A percentile compares a stretch with the other conserved stretches of the same genome.
Conservation (phyloP, 2,797 vertebrate genomes). For the Spatula versicolor region DNA sequence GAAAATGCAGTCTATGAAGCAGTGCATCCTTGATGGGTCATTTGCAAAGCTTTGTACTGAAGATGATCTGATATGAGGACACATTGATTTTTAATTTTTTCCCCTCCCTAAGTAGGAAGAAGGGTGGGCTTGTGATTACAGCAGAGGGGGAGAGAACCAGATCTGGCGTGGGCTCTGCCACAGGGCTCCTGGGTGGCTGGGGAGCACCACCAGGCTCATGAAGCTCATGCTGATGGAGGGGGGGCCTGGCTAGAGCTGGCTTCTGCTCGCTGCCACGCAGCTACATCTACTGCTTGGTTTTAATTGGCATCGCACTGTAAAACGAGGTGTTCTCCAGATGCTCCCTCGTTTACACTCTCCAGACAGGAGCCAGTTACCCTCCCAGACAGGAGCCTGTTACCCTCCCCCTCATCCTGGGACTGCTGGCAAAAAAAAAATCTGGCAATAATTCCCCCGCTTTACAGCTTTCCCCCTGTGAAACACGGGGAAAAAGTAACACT, state of each 20-base stretch:
- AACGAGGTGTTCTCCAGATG: conserved; percentile 44
- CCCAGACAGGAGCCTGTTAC: conserved; percentile 34
- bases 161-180: not conserved
- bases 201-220: not conserved
- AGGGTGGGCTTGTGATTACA: not conserved
- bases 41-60: conserved; percentile 8
- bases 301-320: not conserved
- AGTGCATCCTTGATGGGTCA: not conserved
- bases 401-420: conserved; percentile 28
- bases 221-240: not conserved
- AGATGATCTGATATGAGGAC: not conserved
- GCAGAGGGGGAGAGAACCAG: fast-evolving
- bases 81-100: not conserved
- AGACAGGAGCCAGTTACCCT: conserved; percentile 35
- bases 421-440: not conserved
- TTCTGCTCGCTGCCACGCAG: fast-evolving
- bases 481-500: not conserved
- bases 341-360: not conserved
- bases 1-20: not conserved
- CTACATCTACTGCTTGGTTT: not conserved
- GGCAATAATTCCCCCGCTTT: not conserved
- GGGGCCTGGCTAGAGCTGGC: not conserved
- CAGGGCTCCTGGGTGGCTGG: fast-evolving
- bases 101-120: not conserved
- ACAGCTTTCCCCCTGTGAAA: not conserved